Conservation (phyloP, 2,888 invertebrate genomes). For the Caenorhabditis sp. region DNA sequence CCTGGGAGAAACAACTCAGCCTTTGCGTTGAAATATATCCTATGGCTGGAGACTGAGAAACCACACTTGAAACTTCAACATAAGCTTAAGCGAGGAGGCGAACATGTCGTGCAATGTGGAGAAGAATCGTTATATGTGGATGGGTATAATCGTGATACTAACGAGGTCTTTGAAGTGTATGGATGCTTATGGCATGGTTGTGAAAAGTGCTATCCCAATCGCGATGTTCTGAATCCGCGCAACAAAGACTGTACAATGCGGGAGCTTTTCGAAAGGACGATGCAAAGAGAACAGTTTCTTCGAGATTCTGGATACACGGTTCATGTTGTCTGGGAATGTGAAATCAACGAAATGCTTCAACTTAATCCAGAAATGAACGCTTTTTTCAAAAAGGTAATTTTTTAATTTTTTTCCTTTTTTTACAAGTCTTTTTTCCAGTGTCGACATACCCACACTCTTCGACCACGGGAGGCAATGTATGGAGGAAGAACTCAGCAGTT, state of each 20-base stretch:
- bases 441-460: not conserved
- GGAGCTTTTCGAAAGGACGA: not conserved
- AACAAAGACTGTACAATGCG: not conserved
- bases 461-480: not conserved
- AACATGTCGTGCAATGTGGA: not conserved
- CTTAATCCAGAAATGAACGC: not conserved
- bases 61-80: not conserved
- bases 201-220: not conserved
- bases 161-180: not conserved
- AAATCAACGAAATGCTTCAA: not conserved
- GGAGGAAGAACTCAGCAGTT: not conserved
- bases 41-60: not conserved
- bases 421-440: too few species aligned
- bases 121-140: not conserved
- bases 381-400: slow-evolving; percentile 9
- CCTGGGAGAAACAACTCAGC: slow-evolving; percentile 32
- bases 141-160: not conserved
- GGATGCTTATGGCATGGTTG: not conserved
- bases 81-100: not conserved
- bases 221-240: not conserved
- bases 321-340: not conserved
- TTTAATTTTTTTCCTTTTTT: too few species aligned
- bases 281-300: not conserved
- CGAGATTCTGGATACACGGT: not conserved
- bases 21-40: slow-evolving; percentile 11